A percentile compares a stretch with the other conserved stretches of the same genome.
phyloP scores from a whole-genome alignment of 2,797 vertebrate species.

The Ctenopoma multispine region DNA sequence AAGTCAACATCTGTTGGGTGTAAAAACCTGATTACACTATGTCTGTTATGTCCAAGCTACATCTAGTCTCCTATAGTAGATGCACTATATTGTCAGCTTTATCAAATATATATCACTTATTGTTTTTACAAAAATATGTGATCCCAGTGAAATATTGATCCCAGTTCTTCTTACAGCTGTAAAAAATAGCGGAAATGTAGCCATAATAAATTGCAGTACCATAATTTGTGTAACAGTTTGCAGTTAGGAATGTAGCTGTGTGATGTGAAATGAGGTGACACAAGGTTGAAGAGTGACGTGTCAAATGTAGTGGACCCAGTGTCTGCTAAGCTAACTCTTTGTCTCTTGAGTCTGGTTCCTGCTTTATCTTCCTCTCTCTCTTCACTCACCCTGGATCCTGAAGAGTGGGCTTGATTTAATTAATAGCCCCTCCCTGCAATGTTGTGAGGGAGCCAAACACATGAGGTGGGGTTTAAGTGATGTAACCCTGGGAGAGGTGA shows the following conservation, averaged over 20 bases:
- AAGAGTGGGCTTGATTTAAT: conserved; percentile 68
- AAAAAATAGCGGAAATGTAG: not conserved
- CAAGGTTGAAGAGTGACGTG: conserved; percentile 37
- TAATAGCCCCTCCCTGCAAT: conserved; percentile 67
- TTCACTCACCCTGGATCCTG: conserved; percentile 35
- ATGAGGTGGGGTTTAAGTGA: conserved; percentile 74
- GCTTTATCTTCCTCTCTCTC: conserved; percentile 35
- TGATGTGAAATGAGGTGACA: conserved; percentile 62
- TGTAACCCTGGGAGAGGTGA: conserved; percentile 67
- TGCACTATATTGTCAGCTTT: too few relatives aligned
- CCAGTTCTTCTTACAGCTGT: too few relatives aligned
- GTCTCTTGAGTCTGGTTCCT: conserved; percentile 7
- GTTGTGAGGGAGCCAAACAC: conserved; percentile 61
- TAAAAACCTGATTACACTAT: too few relatives aligned
- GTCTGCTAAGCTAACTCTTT: conserved; percentile 28
- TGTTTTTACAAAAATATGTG: too few relatives aligned
- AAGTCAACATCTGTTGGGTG: too few relatives aligned
- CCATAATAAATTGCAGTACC: not conserved
- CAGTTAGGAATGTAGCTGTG: conserved; percentile 44
- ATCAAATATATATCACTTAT: too few relatives aligned
- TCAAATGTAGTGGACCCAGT: conserved; percentile 5
- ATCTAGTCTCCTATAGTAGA: too few relatives aligned
- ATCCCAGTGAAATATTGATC: too few relatives aligned
- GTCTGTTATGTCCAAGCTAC: too few relatives aligned
- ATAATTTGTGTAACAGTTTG: conserved; percentile 2